Base-by-base conservation (phyloP, 2,888 invertebrate genomes). In the Cheilosia urbana region DNA sequence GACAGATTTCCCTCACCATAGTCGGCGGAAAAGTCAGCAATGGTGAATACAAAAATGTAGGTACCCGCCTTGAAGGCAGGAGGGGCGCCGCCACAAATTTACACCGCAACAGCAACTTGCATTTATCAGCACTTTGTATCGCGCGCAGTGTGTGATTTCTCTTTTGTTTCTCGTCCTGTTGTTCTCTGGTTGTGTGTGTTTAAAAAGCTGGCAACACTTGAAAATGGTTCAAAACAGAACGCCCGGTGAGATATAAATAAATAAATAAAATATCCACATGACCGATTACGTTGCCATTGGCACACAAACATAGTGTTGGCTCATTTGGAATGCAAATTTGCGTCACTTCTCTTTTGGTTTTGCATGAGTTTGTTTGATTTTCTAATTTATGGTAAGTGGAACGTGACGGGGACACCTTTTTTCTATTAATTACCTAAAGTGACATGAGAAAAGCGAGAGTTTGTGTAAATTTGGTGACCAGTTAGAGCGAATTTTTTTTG, bases 241-340 rank as follows among this genome's bases (percentile, higher is more conserved):
- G 66, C 45, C 15, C 37, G 42, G 15, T 37, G 65, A 17, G 40
- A 68, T 19, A 51, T 34, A 77, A 47, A 69, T 62, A 55, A 47
- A 24, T 63, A 62, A 68, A 77, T 69, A 55, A 77, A 69, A 45
- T 62, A 69, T 68, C 68, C 77, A 77, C 76, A 60, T 77, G 76
- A 42, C 68, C 68, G 68, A 60, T 77, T 77, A 77, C 62, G 55
- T 69, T 77, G 68, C 53, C 27, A 37, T 13, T 37, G 11, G 37
- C 13, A 37, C 13, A 47, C 62, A 53, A 27, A 27, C 45, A 69
- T 69, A 69, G 69, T 77, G 69, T 77, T 55, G 37, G 60, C 69
- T 77, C 68, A 77, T 77, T 77, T 77, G 69, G 77, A 69, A 77
- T 77, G 77, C 68, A 69, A 77, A 77, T 77, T 69, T 24, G 37